Conservation (phyloP, 2,888 invertebrate genomes). For the Drosophila hamatofila region DNA sequence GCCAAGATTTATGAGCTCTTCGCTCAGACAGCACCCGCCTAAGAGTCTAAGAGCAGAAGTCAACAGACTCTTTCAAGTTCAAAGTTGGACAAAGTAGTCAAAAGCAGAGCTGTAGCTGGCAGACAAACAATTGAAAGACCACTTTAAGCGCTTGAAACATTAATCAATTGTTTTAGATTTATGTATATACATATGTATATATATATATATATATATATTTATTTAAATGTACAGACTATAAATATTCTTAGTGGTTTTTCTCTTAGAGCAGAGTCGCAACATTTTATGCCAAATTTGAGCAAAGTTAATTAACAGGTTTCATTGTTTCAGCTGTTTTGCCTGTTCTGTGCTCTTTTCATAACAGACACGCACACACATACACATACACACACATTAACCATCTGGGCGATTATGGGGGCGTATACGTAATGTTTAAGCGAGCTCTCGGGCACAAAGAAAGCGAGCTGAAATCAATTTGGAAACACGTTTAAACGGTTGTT, state of each 20-base stretch:
- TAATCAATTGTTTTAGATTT: constrained; percentile 63
- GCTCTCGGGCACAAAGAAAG: constrained; percentile 58
- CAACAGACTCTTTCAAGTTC: constrained; percentile 75
- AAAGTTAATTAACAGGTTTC: constrained; percentile 76
- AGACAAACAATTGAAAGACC: constrained; percentile 30
- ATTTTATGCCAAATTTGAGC: constrained; percentile 73
- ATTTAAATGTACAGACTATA: not conserved
- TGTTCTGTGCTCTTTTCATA: constrained; percentile 43
- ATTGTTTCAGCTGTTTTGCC: constrained; percentile 57
- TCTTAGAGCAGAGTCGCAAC: constrained; percentile 54
- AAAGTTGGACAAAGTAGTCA: constrained; percentile 30
- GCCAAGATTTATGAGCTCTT: constrained; percentile 16
- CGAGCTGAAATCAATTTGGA: constrained; percentile 45
- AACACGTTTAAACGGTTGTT: constrained; percentile 48
- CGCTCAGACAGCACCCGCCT: constrained; percentile 6
- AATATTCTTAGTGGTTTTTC: constrained; percentile 25
- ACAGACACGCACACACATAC: constrained; percentile 1
- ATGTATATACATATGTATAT: constrained; percentile 4
- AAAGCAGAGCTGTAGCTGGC: constrained; percentile 17
- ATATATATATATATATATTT: not conserved
- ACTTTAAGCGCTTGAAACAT: constrained; percentile 53
- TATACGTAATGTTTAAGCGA: constrained; percentile 61
- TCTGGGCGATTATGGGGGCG: constrained; percentile 62
- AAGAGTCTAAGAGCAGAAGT: constrained; percentile 34
- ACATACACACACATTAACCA: constrained; percentile 11